A percentile compares a stretch with the other conserved stretches of the same genome.
Evolutionary conservation across 2,888 invertebrate species (phyloP).

Genomic region (Dicroscelio sp.): DNA sequence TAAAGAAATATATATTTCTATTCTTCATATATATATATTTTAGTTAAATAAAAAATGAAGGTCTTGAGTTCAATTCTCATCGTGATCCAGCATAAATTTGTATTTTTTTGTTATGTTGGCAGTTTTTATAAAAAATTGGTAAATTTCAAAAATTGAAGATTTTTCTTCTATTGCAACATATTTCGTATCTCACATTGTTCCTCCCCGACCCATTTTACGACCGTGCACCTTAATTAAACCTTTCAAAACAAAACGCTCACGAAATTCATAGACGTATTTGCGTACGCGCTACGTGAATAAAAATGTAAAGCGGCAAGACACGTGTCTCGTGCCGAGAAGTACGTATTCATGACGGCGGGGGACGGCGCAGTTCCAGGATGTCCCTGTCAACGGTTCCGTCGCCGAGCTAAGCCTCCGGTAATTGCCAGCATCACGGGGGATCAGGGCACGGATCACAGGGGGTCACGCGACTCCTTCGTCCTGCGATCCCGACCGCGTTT

Average conservation of each 20-base stretch:
- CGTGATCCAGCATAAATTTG: no score
- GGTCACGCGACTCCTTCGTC: conserved; percentile 89
- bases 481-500: conserved; percentile 88
- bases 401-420: conserved; percentile 90
- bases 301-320: conserved; percentile 88
- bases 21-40: no score
- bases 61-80: no score
- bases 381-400: conserved; percentile 87
- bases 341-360: conserved; percentile 87
- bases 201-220: no score
- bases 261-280: conserved; percentile 62
- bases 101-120: no score
- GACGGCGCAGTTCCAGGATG: conserved; percentile 84
- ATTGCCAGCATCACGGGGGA: conserved; percentile 91
- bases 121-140: no score
- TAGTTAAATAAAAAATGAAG: no score
- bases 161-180: no score
- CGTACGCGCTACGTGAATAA: conserved; percentile 88
- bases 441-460: conserved; percentile 84
- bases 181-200: no score
- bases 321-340: conserved; percentile 88
- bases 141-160: no score
- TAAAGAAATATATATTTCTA: no score
- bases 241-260: conserved; percentile 62
- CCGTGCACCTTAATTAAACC: conserved; percentile 60